A percentile compares a stretch with the other conserved stretches of the same genome.
Evolutionary conservation across 2,888 invertebrate species (phyloP).

Genomic region (Zeuzera pyrina): DNA sequence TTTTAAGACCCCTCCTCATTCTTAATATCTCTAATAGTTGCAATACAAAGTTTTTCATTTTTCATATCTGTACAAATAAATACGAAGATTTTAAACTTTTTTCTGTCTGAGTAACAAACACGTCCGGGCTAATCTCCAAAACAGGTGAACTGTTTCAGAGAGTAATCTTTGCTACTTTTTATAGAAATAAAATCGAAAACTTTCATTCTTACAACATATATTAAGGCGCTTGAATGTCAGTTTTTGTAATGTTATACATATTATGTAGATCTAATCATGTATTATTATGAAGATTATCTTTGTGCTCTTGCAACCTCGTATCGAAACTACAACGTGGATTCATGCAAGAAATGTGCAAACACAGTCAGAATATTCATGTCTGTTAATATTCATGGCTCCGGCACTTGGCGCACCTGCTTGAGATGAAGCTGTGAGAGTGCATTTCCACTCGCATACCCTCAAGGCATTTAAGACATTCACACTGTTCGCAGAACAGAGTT

Average conservation of each 20-base stretch:
- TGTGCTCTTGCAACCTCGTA: conserved; percentile 3
- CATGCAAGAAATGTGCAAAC: conserved; percentile 58
- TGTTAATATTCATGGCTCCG: conserved; percentile 61
- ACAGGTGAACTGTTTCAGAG: too few relatives aligned
- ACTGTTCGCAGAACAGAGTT: conserved; percentile 14
- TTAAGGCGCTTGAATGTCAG: background rate
- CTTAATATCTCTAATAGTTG: too few relatives aligned
- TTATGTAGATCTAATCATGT: background rate
- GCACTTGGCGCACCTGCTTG: conserved; percentile 47
- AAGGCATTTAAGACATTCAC: too few relatives aligned
- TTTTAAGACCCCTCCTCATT: too few relatives aligned
- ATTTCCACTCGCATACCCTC: too few relatives aligned
- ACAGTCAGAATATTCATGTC: conserved; percentile 57
- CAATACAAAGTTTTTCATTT: too few relatives aligned
- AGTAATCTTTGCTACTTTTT: background rate
- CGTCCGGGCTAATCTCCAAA: too few relatives aligned
- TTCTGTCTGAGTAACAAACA: too few relatives aligned
- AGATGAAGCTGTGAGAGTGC: too few relatives aligned
- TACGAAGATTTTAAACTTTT: too few relatives aligned
- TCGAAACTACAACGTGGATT: conserved; percentile 27
- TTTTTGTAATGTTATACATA: background rate
- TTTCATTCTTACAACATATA: background rate
- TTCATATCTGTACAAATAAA: too few relatives aligned
- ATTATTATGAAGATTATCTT: conserved; percentile 1
- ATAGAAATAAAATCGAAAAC: background rate